phyloP scores from a whole-genome alignment of 2,888 invertebrate species.

The Oithona nana region DNA sequence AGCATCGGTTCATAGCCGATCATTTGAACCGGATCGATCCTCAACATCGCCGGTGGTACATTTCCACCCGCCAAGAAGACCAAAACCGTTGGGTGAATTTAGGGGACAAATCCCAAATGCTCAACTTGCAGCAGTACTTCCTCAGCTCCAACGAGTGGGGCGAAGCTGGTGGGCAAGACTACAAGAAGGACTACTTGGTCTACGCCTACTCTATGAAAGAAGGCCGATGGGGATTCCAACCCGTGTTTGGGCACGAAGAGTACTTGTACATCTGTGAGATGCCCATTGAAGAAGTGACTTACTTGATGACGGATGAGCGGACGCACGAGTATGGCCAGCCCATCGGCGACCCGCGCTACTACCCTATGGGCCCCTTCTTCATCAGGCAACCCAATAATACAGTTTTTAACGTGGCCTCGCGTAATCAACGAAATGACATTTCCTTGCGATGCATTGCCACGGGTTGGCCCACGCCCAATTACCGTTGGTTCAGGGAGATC shows the following conservation, averaged over 20 bases:
- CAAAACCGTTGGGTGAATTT: constrained; percentile 64
- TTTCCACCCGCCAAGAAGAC: constrained; percentile 38
- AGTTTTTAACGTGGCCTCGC: constrained; percentile 58
- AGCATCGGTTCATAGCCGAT: constrained; percentile 66
- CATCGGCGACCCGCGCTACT: constrained; percentile 52
- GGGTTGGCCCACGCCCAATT: constrained; percentile 71
- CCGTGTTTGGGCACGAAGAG: constrained; percentile 53
- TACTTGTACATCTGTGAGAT: constrained; percentile 75
- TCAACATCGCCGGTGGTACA: constrained; percentile 55
- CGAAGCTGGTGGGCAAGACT: constrained; percentile 5
- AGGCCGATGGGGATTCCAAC: constrained; percentile 65
- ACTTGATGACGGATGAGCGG: constrained; percentile 43
- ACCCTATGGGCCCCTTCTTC: constrained; percentile 75
- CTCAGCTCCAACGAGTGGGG: constrained; percentile 33
- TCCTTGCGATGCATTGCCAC: constrained; percentile 38
- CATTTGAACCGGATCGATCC: constrained; percentile 64
- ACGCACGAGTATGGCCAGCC: constrained; percentile 69
- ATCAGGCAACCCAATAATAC: constrained; percentile 61
- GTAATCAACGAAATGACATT: constrained; percentile 49
- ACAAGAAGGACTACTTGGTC: constrained; percentile 17
- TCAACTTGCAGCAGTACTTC: constrained; percentile 61
- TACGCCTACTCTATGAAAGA: constrained; percentile 28
- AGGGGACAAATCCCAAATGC: constrained; percentile 53
- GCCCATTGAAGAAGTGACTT: constrained; percentile 27
- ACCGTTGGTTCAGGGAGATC: constrained; percentile 74